These are phyloP conservation scores for Chaetura pelagica DNA, from an alignment of 2,113 vertebrate genomes.

Conservation along the genomic window DNA sequence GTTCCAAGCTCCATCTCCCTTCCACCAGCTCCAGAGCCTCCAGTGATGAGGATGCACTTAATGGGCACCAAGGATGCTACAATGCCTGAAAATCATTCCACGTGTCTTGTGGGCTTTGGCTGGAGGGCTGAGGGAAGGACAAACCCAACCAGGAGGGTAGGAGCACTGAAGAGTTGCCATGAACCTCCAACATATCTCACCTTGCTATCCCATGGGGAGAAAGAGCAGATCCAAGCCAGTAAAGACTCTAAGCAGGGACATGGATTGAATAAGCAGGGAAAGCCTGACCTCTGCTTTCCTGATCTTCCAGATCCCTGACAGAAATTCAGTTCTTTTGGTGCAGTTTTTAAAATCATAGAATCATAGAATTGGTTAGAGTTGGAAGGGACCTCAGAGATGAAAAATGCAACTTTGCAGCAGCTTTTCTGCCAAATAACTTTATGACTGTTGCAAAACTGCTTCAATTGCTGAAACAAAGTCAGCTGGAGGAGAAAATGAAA, in stretches of 20 bases:
- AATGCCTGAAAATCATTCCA: rapidly evolving
- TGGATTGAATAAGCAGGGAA: neutral
- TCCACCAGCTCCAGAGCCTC: neutral
- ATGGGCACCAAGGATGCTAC: rapidly evolving
- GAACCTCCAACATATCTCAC: neutral
- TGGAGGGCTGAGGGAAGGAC: neutral
- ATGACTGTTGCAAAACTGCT: neutral
- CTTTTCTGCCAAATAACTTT: neutral
- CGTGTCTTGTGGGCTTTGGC: neutral
- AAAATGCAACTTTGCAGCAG: neutral
- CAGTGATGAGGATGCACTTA: neutral
- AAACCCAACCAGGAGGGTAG: too few relatives aligned
- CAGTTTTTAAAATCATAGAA: neutral
- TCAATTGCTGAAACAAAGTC: neutral
- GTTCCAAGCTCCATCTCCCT: constrained; percentile 7
- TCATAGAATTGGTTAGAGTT: too few relatives aligned
- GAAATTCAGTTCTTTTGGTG: neutral
- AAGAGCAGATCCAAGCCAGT: neutral
- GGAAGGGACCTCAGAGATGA: too few relatives aligned
- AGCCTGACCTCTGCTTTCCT: neutral
- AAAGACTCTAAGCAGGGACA: neutral
- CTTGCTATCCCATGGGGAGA: neutral
- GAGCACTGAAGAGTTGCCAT: neutral
- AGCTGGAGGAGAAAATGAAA: neutral
- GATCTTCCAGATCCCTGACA: rapidly evolving